A percentile compares a stretch with the other conserved stretches of the same genome.
Evolutionary conservation across 2,797 vertebrate genomes (phyloP).

Genomic region (Trematomus bernacchii): DNA sequence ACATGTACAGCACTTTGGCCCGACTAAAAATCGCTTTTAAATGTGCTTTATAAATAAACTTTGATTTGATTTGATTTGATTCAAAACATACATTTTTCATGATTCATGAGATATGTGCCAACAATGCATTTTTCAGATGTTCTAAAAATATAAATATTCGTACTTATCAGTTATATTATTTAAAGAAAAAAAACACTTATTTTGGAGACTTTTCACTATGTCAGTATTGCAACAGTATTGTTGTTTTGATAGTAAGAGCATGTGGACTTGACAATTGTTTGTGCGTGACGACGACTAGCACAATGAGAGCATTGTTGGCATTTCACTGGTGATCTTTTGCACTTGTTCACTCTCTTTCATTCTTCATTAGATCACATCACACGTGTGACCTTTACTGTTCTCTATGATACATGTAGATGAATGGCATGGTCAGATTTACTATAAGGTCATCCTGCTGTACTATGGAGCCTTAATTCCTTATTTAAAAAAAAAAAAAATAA

Average conservation of each 20-base stretch:
- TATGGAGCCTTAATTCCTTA: not conserved
- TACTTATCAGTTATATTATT: not conserved
- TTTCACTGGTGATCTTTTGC: slow-evolving; percentile 53
- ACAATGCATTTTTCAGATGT: too few species aligned
- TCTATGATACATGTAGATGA: not conserved
- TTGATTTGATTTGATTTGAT: too few species aligned
- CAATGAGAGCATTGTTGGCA: slow-evolving; percentile 38
- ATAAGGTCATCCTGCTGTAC: not conserved
- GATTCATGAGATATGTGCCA: not conserved
- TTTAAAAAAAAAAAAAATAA: not conserved
- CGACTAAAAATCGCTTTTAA: too few species aligned
- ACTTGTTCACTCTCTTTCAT: slow-evolving; percentile 6
- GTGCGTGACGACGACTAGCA: not conserved
- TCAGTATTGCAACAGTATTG: not conserved
- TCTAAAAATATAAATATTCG: too few species aligned
- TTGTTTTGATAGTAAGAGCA: not conserved
- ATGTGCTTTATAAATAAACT: too few species aligned
- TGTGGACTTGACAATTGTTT: not conserved
- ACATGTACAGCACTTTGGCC: too few species aligned
- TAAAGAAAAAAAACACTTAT: not conserved
- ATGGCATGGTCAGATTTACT: not conserved
- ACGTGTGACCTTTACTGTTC: slow-evolving; percentile 55
- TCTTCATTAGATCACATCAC: slow-evolving; percentile 30
- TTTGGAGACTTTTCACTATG: not conserved
- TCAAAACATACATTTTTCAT: too few species aligned